A percentile compares a stretch with the other conserved stretches of the same genome.
Conservation (phyloP, 2,888 invertebrate species). For the Charanyca ferruginea region DNA sequence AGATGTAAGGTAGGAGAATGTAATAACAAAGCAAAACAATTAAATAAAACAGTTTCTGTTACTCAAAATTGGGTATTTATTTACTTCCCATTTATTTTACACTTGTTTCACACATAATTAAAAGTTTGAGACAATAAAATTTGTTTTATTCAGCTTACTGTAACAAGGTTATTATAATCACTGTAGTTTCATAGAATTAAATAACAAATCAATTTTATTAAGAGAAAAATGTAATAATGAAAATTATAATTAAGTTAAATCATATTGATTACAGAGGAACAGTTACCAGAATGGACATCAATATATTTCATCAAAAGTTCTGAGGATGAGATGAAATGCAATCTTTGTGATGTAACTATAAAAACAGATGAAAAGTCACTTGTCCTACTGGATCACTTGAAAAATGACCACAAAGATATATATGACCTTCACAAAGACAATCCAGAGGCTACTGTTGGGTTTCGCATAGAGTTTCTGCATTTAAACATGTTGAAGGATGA, state of each 20-base stretch:
- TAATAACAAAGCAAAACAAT: constrained; percentile 17
- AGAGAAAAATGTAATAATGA: background rate
- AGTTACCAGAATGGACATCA: constrained; percentile 81
- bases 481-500: constrained; percentile 80
- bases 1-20: background rate
- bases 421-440: constrained; percentile 84
- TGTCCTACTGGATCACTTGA: constrained; percentile 77
- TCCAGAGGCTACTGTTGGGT: constrained; percentile 80
- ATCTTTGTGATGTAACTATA: constrained; percentile 78
- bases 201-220: background rate
- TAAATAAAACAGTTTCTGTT: constrained; percentile 17
- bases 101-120: constrained; percentile 8
- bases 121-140: background rate
- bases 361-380: constrained; percentile 71
- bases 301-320: constrained; percentile 79
- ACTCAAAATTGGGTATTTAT: constrained; percentile 16
- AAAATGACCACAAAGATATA: constrained; percentile 78
- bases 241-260: constrained; percentile 1
- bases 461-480: constrained; percentile 85
- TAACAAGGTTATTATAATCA: background rate
- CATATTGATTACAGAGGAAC: constrained; percentile 52
- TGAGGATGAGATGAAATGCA: constrained; percentile 76
- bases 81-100: constrained; percentile 3
- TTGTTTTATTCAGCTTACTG: constrained; percentile 32
- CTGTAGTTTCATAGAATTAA: constrained; percentile 1